Base-by-base conservation (phyloP, 2,888 invertebrate genomes). In the Papilio elwesi region DNA sequence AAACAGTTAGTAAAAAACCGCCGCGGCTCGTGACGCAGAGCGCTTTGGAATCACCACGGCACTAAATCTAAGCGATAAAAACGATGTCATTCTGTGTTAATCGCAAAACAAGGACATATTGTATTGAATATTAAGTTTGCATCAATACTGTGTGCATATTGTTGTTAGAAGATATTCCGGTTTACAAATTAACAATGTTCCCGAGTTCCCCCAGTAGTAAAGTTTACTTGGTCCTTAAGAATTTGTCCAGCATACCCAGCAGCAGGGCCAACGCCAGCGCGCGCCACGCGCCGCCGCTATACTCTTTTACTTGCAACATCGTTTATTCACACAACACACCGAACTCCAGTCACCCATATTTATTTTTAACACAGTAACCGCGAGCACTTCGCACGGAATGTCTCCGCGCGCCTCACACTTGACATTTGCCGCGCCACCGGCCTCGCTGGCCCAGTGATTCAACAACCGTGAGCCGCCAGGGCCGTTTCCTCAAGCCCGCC, bases 401-500 rank as follows among this genome's bases (percentile, higher is more conserved):
- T 43, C 16, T 5, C 53, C 53, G 16, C 53, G 15, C 53, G 10
- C 10, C 52, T 0, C 52, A 16, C 52, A 53, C 15, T 67, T 16
- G 16, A 43, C 67, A 47, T 43, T 67, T 12, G 43, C 1, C 36
- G n/a, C 59, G 43, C 7, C 36, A 13, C 16, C 49, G 38, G 13
- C 38, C 59, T 63, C 69, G 36, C 70, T 65, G 11, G 77, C 82
- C 77, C 87, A 88, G 84, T 83, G 88, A 81, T 83, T 87, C 87
- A 83, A 85, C 85, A 87, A 86, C 80, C 83, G 80, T 75, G 76
- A 43, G 51, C 52, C 16, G 62, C 16, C 63, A 26, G 55, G 15
- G 38, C 71, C 70, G 62, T 74, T 76, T 72, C 76, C 76, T 76
- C 69, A 26, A 70, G 68, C 66, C 75, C 52, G 68, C 66, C 75